Evolutionary conservation across 2,113 vertebrate genomes (phyloP).

Genomic region (Corydoras sp.): DNA sequence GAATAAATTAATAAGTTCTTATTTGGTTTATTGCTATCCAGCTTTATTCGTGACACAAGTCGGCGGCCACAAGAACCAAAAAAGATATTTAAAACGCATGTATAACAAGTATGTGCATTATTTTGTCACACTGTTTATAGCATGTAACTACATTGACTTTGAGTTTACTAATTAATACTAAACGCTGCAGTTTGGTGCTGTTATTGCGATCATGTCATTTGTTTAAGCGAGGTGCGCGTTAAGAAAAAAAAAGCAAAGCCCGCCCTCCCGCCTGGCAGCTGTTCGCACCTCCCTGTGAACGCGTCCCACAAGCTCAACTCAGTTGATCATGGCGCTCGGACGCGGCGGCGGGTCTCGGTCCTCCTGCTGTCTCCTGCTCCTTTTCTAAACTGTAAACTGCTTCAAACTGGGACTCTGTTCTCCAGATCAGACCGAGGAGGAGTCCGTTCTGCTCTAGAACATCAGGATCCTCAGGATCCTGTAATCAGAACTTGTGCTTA

Average conservation of each 20-base stretch:
- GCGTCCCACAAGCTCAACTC: not conserved
- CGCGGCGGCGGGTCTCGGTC: not conserved
- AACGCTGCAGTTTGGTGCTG: no score
- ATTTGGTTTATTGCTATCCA: no score
- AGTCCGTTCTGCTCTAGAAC: not conserved
- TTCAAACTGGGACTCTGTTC: not conserved
- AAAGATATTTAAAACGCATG: not conserved
- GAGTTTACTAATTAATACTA: no score
- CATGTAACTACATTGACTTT: no score
- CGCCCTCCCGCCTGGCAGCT: not conserved
- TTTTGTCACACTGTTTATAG: no score
- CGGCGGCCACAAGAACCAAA: not conserved
- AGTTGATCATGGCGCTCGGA: not conserved
- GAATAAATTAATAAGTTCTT: no score
- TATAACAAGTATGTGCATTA: no score
- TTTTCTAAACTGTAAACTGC: conserved; percentile 10
- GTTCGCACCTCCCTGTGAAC: not conserved
- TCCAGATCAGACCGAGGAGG: not conserved
- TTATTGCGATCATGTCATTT: no score
- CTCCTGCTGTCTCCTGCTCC: conserved; percentile 37
- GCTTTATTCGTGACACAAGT: no score
- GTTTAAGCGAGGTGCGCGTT: not conserved
- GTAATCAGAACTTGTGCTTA: not conserved
- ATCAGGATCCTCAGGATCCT: no score
- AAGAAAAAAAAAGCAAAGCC: not conserved